These are phyloP conservation scores for Carassius gibelio DNA, from an alignment of 2,113 vertebrate species.

Conservation along the genomic window DNA sequence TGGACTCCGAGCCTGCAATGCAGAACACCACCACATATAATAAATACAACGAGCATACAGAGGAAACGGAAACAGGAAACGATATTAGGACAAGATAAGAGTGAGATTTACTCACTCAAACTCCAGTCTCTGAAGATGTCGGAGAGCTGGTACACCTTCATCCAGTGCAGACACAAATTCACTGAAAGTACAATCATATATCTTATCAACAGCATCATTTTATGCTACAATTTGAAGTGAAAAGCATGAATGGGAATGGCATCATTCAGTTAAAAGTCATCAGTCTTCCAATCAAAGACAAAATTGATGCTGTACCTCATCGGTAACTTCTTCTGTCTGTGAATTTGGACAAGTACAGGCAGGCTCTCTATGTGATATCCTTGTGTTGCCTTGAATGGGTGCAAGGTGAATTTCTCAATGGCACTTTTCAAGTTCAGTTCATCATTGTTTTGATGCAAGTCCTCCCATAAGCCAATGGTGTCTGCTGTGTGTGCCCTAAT, in stretches of 20 bases:
- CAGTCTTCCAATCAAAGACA: not conserved
- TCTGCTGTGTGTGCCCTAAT: constrained; percentile 85
- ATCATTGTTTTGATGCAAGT: constrained; percentile 73
- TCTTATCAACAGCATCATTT: constrained; percentile 8
- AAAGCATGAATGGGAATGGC: not conserved
- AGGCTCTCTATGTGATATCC: constrained; percentile 84
- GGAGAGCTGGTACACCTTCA: constrained; percentile 81
- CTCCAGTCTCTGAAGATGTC: constrained; percentile 82
- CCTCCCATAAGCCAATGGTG: constrained; percentile 83
- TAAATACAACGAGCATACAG: not conserved
- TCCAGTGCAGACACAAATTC: constrained; percentile 61
- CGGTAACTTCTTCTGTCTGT: constrained; percentile 73
- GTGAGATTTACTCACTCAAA: constrained; percentile 71
- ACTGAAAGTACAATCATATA: constrained; percentile 51
- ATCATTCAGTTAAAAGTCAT: not conserved
- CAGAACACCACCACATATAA: not conserved
- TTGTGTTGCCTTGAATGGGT: constrained; percentile 85
- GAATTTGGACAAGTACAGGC: constrained; percentile 79
- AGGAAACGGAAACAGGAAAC: not conserved
- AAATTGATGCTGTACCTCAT: constrained; percentile 69
- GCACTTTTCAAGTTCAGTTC: constrained; percentile 68
- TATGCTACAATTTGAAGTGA: not conserved
- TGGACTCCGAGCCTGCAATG: constrained; percentile 75
- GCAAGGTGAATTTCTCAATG: constrained; percentile 83
- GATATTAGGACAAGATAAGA: no score